These are phyloP conservation scores for Sander vitreus DNA, from an alignment of 2,113 vertebrate species.

Conservation along the genomic window DNA sequence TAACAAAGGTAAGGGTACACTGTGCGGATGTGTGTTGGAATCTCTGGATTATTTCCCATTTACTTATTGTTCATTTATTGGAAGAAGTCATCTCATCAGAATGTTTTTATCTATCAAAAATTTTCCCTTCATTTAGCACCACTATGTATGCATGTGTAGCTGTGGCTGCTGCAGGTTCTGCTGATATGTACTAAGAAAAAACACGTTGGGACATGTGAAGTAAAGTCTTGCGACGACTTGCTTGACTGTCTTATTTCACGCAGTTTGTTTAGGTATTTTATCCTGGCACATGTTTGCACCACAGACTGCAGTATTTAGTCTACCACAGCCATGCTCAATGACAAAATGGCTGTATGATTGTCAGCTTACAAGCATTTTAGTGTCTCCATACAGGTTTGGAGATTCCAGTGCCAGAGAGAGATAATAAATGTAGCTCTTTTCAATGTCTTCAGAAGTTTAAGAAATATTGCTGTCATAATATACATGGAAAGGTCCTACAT, in stretches of 20 bases:
- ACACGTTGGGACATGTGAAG: neutral
- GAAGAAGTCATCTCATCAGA: constrained; percentile 19
- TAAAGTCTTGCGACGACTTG: neutral
- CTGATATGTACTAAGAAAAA: constrained; percentile 16
- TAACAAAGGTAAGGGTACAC: constrained; percentile 38
- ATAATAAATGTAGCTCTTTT: neutral
- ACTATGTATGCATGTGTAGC: constrained; percentile 33
- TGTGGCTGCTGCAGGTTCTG: constrained; percentile 11
- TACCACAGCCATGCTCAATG: neutral
- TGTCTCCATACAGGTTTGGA: neutral
- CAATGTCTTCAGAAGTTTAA: neutral
- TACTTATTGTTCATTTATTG: constrained; percentile 33
- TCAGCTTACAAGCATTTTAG: neutral
- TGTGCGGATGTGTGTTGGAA: constrained; percentile 30
- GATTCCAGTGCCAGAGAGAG: neutral
- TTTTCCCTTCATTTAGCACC: constrained; percentile 18
- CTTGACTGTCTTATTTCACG: neutral
- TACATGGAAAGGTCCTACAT: neutral
- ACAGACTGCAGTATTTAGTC: neutral
- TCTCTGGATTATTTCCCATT: constrained; percentile 9
- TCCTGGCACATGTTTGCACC: neutral
- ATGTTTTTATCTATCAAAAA: constrained; percentile 31
- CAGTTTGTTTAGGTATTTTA: neutral
- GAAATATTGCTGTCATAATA: neutral
- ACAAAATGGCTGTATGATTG: neutral